Conservation (phyloP, 2,797 vertebrate genomes). For the Labroides dimidiatus region DNA sequence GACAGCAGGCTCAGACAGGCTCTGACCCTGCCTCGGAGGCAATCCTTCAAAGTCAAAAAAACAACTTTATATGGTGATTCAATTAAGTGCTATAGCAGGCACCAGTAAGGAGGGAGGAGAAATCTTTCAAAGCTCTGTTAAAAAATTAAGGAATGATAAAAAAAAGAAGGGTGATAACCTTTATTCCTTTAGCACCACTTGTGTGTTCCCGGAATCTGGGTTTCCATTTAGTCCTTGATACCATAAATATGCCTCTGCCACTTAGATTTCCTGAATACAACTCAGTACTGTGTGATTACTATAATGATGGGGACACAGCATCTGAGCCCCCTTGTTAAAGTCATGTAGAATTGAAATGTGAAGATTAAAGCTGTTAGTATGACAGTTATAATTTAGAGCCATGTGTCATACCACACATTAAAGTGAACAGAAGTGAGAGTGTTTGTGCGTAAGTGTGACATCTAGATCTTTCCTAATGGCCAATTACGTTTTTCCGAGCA, state of each 20-base stretch:
- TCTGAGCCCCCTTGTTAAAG: conserved; percentile 14
- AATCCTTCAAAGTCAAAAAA: conserved; percentile 21
- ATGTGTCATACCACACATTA: conserved; percentile 8
- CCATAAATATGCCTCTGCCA: conserved; percentile 5
- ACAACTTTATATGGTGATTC: conserved; percentile 36
- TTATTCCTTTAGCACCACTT: background rate
- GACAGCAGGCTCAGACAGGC: conserved; percentile 67
- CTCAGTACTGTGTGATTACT: conserved; percentile 25
- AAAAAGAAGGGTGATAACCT: background rate
- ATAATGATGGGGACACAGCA: conserved; percentile 38
- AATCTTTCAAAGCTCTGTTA: background rate
- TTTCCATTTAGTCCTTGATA: conserved; percentile 11
- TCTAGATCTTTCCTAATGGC: background rate
- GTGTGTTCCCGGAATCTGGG: background rate
- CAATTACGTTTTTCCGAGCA: background rate
- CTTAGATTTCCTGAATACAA: conserved; percentile 20
- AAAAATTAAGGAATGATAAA: background rate
- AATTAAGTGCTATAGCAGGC: conserved; percentile 43
- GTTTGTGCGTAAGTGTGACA: conserved; percentile 4
- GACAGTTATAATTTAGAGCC: conserved; percentile 12
- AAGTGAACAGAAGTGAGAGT: conserved; percentile 21
- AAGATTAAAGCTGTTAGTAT: conserved; percentile 20
- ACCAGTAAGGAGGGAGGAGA: conserved; percentile 4
- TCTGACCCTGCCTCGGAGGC: conserved; percentile 38
- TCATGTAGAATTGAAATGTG: conserved; percentile 2